Evolutionary conservation across 2,113 vertebrate species (phyloP).

Genomic region (Onychostoma macrolepis): DNA sequence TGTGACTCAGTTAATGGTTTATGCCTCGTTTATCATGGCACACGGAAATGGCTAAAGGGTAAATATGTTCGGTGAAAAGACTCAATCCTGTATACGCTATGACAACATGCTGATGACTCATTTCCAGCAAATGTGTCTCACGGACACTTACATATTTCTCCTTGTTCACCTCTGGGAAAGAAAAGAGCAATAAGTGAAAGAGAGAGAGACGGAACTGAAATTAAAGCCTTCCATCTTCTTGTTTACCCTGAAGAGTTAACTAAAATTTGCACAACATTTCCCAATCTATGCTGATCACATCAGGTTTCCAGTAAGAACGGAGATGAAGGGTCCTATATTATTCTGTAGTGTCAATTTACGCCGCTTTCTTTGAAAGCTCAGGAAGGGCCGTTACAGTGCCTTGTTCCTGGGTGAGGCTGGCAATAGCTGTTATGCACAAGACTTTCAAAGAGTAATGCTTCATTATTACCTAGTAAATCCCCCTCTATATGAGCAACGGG

Average conservation of each 20-base stretch:
- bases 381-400: slow-evolving; percentile 15
- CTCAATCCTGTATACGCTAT: slow-evolving; percentile 45
- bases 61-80: slow-evolving; percentile 35
- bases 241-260: slow-evolving; percentile 44
- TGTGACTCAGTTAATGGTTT: slow-evolving; percentile 7
- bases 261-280: slow-evolving; percentile 49
- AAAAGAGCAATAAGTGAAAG: slow-evolving; percentile 37
- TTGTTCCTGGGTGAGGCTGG: not conserved
- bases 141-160: slow-evolving; percentile 51
- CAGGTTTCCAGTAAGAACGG: slow-evolving; percentile 13
- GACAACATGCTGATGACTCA: slow-evolving; percentile 55
- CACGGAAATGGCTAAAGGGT: slow-evolving; percentile 26
- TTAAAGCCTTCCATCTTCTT: slow-evolving; percentile 53
- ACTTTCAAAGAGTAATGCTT: slow-evolving; percentile 36
- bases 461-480: slow-evolving; percentile 56
- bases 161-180: slow-evolving; percentile 42
- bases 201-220: slow-evolving; percentile 43
- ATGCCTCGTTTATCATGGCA: slow-evolving; percentile 11
- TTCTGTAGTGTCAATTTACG: slow-evolving; percentile 47
- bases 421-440: slow-evolving; percentile 48
- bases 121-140: slow-evolving; percentile 48
- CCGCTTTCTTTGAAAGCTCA: slow-evolving; percentile 38
- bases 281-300: slow-evolving; percentile 39
- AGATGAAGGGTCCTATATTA: slow-evolving; percentile 47
- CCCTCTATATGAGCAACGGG: slow-evolving; percentile 35